A percentile compares a stretch with the other conserved stretches of the same genome.
Evolutionary conservation across 2,113 vertebrate genomes (phyloP).

Genomic region (Vicugna pacos): DNA sequence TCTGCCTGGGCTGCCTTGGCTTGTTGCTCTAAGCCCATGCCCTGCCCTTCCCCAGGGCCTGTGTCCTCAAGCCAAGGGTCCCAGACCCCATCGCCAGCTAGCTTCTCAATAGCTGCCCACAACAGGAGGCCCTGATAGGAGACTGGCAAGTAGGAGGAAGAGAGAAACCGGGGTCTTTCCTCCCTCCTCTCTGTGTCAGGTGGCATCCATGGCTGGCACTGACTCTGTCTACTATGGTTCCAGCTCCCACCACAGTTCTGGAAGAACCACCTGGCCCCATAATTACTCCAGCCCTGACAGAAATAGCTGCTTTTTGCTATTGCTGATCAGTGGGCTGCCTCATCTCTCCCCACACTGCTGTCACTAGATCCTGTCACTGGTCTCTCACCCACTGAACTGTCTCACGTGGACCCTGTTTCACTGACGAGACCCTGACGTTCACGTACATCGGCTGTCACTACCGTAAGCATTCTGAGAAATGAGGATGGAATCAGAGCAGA

Average conservation of each 20-base stretch:
- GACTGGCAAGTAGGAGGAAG: background rate
- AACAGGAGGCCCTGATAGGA: background rate
- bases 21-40: background rate
- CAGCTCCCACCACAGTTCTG: background rate
- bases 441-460: too few species aligned
- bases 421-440: background rate
- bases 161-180: background rate
- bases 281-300: too few species aligned
- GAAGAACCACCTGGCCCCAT: accelerated
- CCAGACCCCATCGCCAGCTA: background rate
- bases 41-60: background rate
- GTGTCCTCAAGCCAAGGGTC: background rate
- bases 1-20: background rate
- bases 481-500: background rate
- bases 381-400: background rate
- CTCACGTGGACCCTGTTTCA: background rate
- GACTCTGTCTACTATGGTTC: background rate
- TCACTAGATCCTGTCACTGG: background rate
- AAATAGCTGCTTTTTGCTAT: background rate
- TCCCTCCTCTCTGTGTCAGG: background rate
- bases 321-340: background rate
- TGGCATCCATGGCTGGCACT: too few species aligned
- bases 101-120: background rate
- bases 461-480: background rate
- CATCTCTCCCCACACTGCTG: background rate